Evolutionary conservation across 2,797 vertebrate genomes (phyloP).

Genomic region (Ispidina lecontei): DNA sequence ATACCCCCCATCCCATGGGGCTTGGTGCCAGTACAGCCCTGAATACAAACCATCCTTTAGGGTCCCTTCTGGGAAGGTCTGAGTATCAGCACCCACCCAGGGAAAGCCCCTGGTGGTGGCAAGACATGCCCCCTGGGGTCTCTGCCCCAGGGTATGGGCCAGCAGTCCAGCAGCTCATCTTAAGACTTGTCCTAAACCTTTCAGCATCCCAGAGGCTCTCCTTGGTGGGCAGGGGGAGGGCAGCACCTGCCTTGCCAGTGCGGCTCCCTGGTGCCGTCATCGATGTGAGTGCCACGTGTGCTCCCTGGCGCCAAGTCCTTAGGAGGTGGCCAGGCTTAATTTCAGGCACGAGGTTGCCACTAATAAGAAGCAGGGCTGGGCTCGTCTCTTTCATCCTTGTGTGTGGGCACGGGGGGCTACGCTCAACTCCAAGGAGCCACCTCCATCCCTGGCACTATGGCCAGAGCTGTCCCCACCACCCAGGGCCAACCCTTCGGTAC

Average conservation of each 20-base stretch:
- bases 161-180: background rate
- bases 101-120: background rate
- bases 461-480: background rate
- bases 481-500: background rate
- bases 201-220: rapidly evolving
- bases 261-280: rapidly evolving
- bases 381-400: background rate
- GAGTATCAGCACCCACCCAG: background rate
- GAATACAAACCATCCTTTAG: background rate
- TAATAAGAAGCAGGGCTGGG: background rate
- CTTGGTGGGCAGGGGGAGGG: rapidly evolving
- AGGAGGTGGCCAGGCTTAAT: background rate
- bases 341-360: rapidly evolving
- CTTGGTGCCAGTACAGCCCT: rapidly evolving
- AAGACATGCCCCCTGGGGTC: background rate
- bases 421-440: background rate
- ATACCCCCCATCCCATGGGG: background rate
- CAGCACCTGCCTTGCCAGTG: background rate
- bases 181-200: background rate
- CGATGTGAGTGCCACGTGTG: rapidly evolving
- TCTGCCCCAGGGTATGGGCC: background rate
- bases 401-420: background rate
- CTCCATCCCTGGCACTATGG: rapidly evolving
- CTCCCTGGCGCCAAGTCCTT: rapidly evolving
- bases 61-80: background rate